Conservation (phyloP, 2,888 invertebrate species). For the Apamea crenata region DNA sequence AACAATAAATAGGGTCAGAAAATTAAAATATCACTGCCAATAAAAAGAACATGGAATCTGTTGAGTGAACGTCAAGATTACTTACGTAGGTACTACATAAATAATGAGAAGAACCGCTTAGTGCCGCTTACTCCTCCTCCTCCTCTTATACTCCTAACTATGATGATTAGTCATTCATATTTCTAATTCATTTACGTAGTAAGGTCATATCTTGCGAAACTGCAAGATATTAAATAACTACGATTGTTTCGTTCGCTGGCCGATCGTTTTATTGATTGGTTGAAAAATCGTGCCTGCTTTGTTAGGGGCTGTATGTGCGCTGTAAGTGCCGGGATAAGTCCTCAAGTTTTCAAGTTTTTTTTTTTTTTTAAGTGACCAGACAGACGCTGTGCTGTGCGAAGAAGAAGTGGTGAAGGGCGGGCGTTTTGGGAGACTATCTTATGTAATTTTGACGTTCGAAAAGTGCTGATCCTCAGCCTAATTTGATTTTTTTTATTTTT, state of each 20-base stretch:
- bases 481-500: no score
- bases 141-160: neutral
- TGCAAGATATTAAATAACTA: slow-evolving; percentile 66
- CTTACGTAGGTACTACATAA: neutral
- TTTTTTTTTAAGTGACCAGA: no score
- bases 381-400: no score
- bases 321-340: slow-evolving; percentile 47
- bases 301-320: slow-evolving; percentile 67
- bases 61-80: neutral
- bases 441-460: no score
- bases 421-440: no score
- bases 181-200: slow-evolving; percentile 66
- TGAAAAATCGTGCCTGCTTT: slow-evolving; percentile 86
- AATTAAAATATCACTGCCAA: no score
- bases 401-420: no score
- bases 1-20: neutral
- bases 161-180: slow-evolving; percentile 62
- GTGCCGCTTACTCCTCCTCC: neutral
- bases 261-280: slow-evolving; percentile 86
- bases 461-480: no score
- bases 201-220: slow-evolving; percentile 68
- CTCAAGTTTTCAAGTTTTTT: no score
- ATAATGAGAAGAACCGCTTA: neutral
- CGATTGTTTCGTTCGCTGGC: slow-evolving; percentile 81
- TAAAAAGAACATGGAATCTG: neutral